Evolutionary conservation across 2,113 vertebrate species (phyloP).

Genomic region (Strix uralensis): DNA sequence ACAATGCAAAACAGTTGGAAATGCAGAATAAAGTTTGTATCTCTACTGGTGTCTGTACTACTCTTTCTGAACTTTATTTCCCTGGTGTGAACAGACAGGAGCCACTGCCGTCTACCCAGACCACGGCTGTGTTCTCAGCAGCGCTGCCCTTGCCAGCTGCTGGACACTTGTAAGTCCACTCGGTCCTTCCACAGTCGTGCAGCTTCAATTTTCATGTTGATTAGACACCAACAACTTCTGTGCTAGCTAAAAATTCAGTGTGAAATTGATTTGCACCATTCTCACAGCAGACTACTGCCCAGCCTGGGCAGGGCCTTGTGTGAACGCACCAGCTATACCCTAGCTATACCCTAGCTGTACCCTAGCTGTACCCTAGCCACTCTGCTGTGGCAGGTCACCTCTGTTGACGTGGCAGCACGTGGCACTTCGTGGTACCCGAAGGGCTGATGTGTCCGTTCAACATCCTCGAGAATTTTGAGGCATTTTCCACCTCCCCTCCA

Average conservation of each 20-base stretch:
- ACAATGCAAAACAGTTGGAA: neutral
- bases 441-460: too few relatives aligned
- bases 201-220: neutral
- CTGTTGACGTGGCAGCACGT: neutral
- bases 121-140: fast-evolving
- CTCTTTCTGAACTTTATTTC: neutral
- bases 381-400: neutral
- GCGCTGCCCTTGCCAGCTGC: fast-evolving
- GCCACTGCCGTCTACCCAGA: too few relatives aligned
- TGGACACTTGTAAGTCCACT: too few relatives aligned
- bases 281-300: neutral
- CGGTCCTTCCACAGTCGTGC: fast-evolving
- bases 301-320: neutral
- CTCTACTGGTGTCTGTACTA: neutral
- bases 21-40: neutral
- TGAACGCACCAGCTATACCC: fast-evolving
- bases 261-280: neutral
- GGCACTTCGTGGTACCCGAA: neutral
- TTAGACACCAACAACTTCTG: neutral
- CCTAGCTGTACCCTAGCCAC: neutral
- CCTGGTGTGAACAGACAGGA: neutral
- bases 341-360: neutral
- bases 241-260: too few relatives aligned
- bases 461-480: neutral
- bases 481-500: neutral